Evolutionary conservation across 2,797 vertebrate genomes (phyloP).

Genomic region (Phoeniculus purpureus): DNA sequence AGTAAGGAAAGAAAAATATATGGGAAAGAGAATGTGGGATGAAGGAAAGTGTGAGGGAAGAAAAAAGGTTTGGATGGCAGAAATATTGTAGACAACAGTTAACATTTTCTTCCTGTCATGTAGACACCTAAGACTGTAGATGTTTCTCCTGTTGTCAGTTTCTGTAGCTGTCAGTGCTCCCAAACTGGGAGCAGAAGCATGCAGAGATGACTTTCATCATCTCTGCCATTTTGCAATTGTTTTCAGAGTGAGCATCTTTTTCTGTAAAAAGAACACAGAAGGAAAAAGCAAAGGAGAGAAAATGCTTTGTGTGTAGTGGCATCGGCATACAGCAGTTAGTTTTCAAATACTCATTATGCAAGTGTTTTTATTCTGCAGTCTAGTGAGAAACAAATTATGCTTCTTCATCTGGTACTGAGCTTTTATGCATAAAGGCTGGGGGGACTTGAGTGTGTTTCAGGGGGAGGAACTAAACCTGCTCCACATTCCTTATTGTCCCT

Average conservation of each 20-base stretch:
- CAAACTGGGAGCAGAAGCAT: not conserved
- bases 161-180: not conserved
- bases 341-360: conserved; percentile 31
- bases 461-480: conserved; percentile 6
- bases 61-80: not conserved
- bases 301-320: not conserved
- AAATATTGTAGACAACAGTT: not conserved
- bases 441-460: not conserved
- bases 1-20: not conserved
- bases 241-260: not conserved
- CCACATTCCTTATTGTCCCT: conserved; percentile 32
- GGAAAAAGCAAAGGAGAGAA: not conserved
- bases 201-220: not conserved
- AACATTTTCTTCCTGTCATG: not conserved
- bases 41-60: not conserved
- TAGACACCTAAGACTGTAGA: not conserved
- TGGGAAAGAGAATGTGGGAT: not conserved
- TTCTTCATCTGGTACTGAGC: not conserved
- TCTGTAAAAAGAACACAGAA: not conserved
- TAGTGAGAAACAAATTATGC: conserved; percentile 28
- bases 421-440: conserved; percentile 6
- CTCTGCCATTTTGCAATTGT: not conserved
- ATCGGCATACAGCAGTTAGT: not conserved
- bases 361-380: conserved; percentile 33
- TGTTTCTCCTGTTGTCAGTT: not conserved